Evolutionary conservation across 1,140 invertebrate genomes (phyloP).

Genomic region (Drosophila bocqueti): DNA sequence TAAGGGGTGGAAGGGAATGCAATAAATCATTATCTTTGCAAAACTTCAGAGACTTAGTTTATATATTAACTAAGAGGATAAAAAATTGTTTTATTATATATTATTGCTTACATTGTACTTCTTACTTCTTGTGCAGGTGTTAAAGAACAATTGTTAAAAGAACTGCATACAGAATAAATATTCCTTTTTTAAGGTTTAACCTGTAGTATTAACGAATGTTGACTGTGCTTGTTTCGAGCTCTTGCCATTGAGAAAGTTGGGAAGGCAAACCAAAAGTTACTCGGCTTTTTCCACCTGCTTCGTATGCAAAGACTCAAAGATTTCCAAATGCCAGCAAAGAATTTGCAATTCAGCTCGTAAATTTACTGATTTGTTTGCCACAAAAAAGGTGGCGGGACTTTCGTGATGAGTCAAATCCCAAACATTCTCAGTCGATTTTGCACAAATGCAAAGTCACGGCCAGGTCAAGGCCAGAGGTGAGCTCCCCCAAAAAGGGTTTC

Average conservation of each 20-base stretch:
- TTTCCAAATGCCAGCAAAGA: slow-evolving; percentile 23
- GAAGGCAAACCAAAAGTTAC: slow-evolving; percentile 15
- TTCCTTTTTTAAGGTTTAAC: too few species aligned
- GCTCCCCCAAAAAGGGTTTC: slow-evolving; percentile 33
- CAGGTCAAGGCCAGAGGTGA: slow-evolving; percentile 61
- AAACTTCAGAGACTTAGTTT: too few species aligned
- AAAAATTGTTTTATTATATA: too few species aligned
- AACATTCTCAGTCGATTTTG: slow-evolving; percentile 22
- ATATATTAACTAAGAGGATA: too few species aligned
- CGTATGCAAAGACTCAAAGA: slow-evolving; percentile 26
- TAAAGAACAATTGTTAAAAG: too few species aligned
- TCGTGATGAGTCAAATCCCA: slow-evolving; percentile 43
- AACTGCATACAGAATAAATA: too few species aligned
- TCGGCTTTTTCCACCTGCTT: slow-evolving; percentile 21
- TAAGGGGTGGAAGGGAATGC: too few species aligned
- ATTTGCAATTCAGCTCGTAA: slow-evolving; percentile 74
- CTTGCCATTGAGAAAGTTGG: slow-evolving; percentile 8
- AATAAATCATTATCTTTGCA: too few species aligned
- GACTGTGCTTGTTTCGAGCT: slow-evolving; percentile 4
- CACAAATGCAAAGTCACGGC: slow-evolving; percentile 59
- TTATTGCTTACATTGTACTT: too few species aligned
- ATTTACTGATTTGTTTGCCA: slow-evolving; percentile 56
- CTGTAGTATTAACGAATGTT: background rate
- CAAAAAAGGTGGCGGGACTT: slow-evolving; percentile 56
- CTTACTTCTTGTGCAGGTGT: too few species aligned